Evolutionary conservation across 64 coral and sea anemone genomes (phyloP).

Genomic region (Pachyseris speciosa): DNA sequence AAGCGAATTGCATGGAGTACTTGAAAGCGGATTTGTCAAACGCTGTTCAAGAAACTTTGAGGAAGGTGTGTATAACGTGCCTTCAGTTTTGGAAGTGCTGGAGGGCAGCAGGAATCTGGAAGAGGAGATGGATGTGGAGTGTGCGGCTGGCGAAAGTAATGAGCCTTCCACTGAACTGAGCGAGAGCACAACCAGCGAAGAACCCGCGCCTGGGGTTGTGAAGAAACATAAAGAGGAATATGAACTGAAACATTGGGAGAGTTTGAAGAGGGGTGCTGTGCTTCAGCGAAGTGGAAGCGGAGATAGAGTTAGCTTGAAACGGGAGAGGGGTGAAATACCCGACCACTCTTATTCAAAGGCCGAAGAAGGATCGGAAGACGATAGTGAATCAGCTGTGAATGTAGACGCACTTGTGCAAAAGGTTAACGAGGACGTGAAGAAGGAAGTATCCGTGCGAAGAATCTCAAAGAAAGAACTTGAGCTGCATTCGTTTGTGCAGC

Average conservation of each 20-base stretch:
- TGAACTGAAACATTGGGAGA: constrained; percentile 34
- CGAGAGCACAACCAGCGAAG: constrained; percentile 5
- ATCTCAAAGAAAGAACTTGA: constrained; percentile 17
- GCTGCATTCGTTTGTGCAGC: not conserved
- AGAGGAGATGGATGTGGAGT: not conserved
- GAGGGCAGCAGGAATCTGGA: not conserved
- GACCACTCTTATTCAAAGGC: not conserved
- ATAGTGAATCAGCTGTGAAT: not conserved
- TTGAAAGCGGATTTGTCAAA: constrained; percentile 71
- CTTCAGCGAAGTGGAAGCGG: not conserved
- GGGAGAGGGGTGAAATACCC: not conserved
- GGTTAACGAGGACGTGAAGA: constrained; percentile 66
- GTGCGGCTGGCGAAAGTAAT: not conserved
- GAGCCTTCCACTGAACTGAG: not conserved
- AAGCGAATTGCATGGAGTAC: constrained; percentile 35
- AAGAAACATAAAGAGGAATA: constrained; percentile 48
- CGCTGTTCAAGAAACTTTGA: constrained; percentile 61
- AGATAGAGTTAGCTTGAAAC: not conserved
- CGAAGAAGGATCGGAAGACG: not conserved
- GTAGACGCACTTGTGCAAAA: constrained; percentile 14
- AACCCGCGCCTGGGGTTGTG: constrained; percentile 55
- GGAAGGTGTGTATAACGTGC: constrained; percentile 28
- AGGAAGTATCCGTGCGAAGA: constrained; percentile 17
- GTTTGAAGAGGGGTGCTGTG: not conserved
- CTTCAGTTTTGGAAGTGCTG: constrained; percentile 4